Evolutionary conservation across 2,797 vertebrate genomes (phyloP).

Genomic region (Hoplostethus mediterraneus): DNA sequence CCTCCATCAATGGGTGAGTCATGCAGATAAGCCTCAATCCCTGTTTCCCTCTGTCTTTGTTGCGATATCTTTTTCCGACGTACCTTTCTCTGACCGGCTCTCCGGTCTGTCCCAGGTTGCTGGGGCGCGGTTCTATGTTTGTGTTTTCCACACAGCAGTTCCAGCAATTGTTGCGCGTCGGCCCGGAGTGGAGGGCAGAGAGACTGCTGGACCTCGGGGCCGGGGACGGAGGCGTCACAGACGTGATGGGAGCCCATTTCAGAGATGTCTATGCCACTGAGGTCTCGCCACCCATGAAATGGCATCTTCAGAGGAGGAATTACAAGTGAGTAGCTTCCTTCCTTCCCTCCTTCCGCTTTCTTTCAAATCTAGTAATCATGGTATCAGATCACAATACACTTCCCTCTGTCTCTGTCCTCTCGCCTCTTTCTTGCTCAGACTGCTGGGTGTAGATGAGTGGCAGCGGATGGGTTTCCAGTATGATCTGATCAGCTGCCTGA

Average conservation of each 20-base stretch:
- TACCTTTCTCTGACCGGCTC: background rate
- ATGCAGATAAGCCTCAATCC: background rate
- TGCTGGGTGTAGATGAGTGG: constrained; percentile 91
- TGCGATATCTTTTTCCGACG: background rate
- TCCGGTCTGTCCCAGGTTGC: constrained; percentile 83
- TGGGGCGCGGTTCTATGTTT: constrained; percentile 98
- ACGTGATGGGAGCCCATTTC: constrained; percentile 94
- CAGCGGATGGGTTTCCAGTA: constrained; percentile 92
- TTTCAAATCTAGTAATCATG: too few species aligned
- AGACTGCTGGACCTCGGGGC: constrained; percentile 95
- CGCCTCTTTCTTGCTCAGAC: constrained; percentile 40
- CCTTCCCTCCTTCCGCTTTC: too few species aligned
- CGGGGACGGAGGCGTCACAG: constrained; percentile 95
- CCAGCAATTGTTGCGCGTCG: constrained; percentile 89
- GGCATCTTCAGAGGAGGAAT: constrained; percentile 96
- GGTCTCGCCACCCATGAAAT: constrained; percentile 95
- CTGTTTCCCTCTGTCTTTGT: background rate
- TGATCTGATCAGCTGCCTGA: constrained; percentile 97
- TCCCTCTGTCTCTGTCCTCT: background rate
- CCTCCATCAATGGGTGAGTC: constrained; percentile 97
- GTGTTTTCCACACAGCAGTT: constrained; percentile 96
- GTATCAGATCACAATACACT: background rate
- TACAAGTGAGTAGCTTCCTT: constrained; percentile 87
- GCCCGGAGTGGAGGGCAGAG: constrained; percentile 91
- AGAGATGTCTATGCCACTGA: constrained; percentile 95